Base-by-base conservation (phyloP, 2,797 vertebrate species). In the Pelobates cultripes region DNA sequence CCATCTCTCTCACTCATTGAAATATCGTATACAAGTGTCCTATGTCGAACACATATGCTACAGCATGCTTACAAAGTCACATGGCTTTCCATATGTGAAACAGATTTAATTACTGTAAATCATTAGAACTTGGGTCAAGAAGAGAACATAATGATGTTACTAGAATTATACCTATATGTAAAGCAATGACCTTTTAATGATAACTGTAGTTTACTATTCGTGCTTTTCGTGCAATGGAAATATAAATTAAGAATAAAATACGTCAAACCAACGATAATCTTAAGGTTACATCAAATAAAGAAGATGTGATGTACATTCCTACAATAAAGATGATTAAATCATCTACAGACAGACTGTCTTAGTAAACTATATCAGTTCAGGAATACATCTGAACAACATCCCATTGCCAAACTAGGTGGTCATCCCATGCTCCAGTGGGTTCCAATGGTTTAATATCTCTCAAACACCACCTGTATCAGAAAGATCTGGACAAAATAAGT, bases 181-280 rank as follows among this genome's bases (percentile, higher is more conserved):
- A 79, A 73, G 4, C 14, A 47, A 74, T 10, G 43, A 53, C 60
- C 42, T 44, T n/a, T 80, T 68, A 69, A 28, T 42, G 57, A 53
- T 75, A 75, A 47, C 45, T 70, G 55, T 14, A 2, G 5, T 17
- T 45, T 69, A 47, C 0, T 45, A 7, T 45, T 64, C 2, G 10
- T 70, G 68, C 44, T 43, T 81, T 43, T 70, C 79, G 51, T 81
- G 79, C 79, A 70, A 81, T 70, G 55, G 43, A 45, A 41, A 41
- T 47, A 81, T 81, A 13, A 75, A 14, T 3, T 69, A 12, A 74
- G 41, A 73, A 67, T 80, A 55, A 1, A 13, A 13, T 43, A 17
- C 4, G 51, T 53, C 13, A 66, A 61, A 17, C 43, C 14, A 70
- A 15, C 4, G 53, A 41, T 74, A 17, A 43, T 5, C 55, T 57